Evolutionary conservation across 1,140 invertebrate genomes (phyloP).

Genomic region (Rhagoletis zephyria): DNA sequence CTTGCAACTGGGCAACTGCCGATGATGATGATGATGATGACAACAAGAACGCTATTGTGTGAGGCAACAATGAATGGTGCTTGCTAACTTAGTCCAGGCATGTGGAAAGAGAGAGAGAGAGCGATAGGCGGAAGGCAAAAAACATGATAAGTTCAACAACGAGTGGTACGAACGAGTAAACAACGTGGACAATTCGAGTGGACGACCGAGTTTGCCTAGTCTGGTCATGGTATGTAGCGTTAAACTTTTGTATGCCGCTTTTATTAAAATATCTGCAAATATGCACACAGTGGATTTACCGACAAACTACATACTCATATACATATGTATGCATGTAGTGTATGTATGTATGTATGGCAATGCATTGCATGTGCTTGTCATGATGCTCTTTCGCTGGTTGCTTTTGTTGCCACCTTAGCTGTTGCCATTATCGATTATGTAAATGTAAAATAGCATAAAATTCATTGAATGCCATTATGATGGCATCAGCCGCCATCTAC

Average conservation of each 20-base stretch:
- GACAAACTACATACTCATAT: neutral
- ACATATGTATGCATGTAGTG: neutral
- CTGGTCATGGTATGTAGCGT: neutral
- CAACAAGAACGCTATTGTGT: too few relatives aligned
- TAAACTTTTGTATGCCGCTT: neutral
- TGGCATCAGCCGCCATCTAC: slow-evolving; percentile 44
- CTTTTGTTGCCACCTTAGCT: neutral
- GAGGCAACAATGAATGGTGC: too few relatives aligned
- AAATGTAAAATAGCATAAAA: slow-evolving; percentile 48
- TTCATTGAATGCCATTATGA: slow-evolving; percentile 49
- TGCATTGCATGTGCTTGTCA: neutral
- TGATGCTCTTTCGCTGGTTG: neutral
- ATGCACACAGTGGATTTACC: neutral
- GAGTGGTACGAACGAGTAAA: neutral
- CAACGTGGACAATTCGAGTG: neutral
- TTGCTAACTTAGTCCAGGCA: too few relatives aligned
- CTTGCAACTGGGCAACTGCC: neutral
- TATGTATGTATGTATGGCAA: too few relatives aligned
- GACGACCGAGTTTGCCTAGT: neutral
- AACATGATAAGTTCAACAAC: neutral
- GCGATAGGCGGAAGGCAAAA: too few relatives aligned
- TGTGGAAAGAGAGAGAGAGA: too few relatives aligned
- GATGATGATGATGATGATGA: neutral
- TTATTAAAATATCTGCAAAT: neutral
- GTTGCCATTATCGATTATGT: slow-evolving; percentile 47